A percentile compares a stretch with the other conserved stretches of the same genome.
Evolutionary conservation across 1,140 invertebrate genomes (phyloP).

Genomic region (Adoxophyes honmai): DNA sequence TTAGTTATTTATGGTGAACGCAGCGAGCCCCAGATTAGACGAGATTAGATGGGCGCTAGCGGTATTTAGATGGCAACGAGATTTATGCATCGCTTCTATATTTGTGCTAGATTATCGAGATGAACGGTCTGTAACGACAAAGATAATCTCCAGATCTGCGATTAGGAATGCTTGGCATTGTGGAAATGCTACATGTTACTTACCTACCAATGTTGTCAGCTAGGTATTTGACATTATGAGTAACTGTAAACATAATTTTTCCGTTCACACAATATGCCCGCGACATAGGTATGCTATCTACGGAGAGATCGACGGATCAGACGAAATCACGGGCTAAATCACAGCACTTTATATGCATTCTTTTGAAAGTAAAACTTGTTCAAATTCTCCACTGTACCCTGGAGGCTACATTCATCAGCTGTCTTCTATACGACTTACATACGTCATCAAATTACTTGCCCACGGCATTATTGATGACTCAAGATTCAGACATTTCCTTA

Average conservation of each 20-base stretch:
- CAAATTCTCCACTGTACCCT: background rate
- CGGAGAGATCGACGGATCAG: no score
- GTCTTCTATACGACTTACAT: background rate
- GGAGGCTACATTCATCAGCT: background rate
- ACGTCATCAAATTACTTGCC: background rate
- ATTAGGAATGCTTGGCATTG: no score
- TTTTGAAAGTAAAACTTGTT: no score
- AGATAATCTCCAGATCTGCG: background rate
- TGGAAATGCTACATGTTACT: no score
- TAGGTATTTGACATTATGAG: no score
- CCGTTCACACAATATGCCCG: no score
- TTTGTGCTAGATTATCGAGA: constrained; percentile 4
- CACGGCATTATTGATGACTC: background rate
- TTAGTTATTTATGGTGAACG: constrained; percentile 16
- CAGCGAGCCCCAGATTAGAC: constrained; percentile 7
- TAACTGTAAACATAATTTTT: no score
- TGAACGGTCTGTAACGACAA: background rate
- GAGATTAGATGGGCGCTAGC: background rate
- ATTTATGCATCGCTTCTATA: constrained; percentile 11
- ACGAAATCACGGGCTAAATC: no score
- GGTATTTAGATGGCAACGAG: constrained; percentile 7
- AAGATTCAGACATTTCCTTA: background rate
- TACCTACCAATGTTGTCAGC: no score
- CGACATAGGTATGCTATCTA: no score
- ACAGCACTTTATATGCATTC: no score